Evolutionary conservation across 2,888 invertebrate species (phyloP).

Genomic region (Pediacus dermestoides): DNA sequence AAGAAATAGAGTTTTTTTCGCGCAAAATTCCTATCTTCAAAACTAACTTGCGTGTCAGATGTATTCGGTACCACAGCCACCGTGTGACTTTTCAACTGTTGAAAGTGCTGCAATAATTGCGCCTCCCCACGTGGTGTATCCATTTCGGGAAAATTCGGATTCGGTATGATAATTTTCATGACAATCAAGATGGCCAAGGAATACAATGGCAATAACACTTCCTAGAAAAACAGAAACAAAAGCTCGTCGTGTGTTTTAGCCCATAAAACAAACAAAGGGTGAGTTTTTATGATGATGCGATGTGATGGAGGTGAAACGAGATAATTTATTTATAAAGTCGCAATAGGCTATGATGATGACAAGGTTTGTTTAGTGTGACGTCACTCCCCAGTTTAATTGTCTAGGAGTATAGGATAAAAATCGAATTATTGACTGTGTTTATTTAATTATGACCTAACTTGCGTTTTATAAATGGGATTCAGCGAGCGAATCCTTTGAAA

Average conservation of each 20-base stretch:
- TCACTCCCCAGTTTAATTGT: too few species aligned
- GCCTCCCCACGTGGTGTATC: conserved; percentile 58
- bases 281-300: too few species aligned
- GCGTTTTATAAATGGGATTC: too few species aligned
- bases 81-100: conserved; percentile 57
- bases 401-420: too few species aligned
- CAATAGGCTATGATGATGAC: too few species aligned
- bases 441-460: too few species aligned
- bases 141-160: conserved; percentile 72
- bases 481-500: too few species aligned
- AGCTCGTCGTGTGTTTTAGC: too few species aligned
- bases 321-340: too few species aligned
- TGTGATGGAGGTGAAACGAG: too few species aligned
- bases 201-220: conserved; percentile 73
- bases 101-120: conserved; percentile 55
- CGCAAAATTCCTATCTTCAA: background rate
- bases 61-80: conserved; percentile 68
- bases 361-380: too few species aligned
- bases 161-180: conserved; percentile 69
- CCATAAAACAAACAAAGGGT: background rate
- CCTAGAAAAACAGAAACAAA: conserved; percentile 57
- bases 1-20: conserved; percentile 12
- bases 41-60: conserved; percentile 51
- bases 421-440: too few species aligned
- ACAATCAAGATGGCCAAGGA: conserved; percentile 71